Evolutionary conservation across 2,797 vertebrate species (phyloP), one percentile per base, ranked within the genome.

Genomic region (Molossus alvarezi): DNA sequence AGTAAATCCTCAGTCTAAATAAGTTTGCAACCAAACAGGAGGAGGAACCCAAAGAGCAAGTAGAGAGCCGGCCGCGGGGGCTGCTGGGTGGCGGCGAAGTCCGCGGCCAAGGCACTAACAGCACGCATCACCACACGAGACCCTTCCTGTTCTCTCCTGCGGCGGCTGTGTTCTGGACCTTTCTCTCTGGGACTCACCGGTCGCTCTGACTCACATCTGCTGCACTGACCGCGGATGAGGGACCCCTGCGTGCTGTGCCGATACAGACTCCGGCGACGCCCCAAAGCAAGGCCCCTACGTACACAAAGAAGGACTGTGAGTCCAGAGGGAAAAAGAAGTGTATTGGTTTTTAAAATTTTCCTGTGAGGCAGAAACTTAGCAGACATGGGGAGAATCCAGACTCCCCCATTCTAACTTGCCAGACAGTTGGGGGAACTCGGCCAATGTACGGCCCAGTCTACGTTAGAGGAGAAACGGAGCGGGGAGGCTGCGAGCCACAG

Each of bases 1-100:
- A 98, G 97, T 93, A 96, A 98, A 98, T 97, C 96, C 98, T 97
- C 95, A 88, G 33, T 91, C 82, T 97, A 92, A 97, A 92, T 94
- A 97, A 96, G 55, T 96, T 57, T 88, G 83, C 75, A 93, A 91
- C 69, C 79, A 86, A 91, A 94, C 33, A 18, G 72, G 41, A 92
- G 93, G 57, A 29, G 37, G 97, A 76, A 90, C 75, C 85, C 91
- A 88, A 97, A 95, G 75, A 79, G 67, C 72, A 11, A 6, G 67
- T 51, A 10, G 81, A 97, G 94, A 73, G 75, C 1, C 51, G 11
- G 92, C 48, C 10, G 41, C 81, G 41, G 57, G 94, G 97, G 91
- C 62, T 77, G 72, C 8, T 94, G 97, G 90, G 90, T 51, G 93
- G 0, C 0, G 1, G 94, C 94, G 89, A 83, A n/a, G 29, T 0